A percentile compares a stretch with the other conserved stretches of the same genome.
Evolutionary conservation across 2,113 vertebrate species (phyloP).

Genomic region (Hypanus sabinus): DNA sequence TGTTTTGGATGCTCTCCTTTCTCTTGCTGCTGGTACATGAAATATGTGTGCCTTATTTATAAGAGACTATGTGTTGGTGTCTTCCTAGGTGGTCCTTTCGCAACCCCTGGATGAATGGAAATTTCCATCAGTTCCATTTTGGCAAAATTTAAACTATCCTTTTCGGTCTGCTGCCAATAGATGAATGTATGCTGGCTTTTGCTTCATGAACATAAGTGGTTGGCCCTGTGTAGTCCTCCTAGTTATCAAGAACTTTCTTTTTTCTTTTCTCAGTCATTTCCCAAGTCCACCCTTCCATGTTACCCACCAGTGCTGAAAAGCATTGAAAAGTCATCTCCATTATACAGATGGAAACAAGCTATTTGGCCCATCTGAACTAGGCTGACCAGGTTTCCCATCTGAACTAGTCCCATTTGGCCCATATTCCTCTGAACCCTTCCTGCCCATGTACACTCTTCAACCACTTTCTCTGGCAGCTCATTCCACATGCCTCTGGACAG

Average conservation of each 20-base stretch:
- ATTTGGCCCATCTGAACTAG: too few relatives aligned
- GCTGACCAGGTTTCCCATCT: too few relatives aligned
- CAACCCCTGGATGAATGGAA: not conserved
- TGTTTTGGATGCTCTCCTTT: too few relatives aligned
- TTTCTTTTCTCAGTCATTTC: not conserved
- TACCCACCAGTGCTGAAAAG: not conserved
- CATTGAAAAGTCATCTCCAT: too few relatives aligned
- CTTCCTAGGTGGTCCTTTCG: not conserved
- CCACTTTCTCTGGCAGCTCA: too few relatives aligned
- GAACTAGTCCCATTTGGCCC: too few relatives aligned
- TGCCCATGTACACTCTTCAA: too few relatives aligned
- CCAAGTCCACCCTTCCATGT: not conserved
- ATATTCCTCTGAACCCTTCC: too few relatives aligned
- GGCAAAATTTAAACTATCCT: not conserved
- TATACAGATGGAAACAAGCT: too few relatives aligned
- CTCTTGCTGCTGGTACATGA: too few relatives aligned
- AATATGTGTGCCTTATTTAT: too few relatives aligned
- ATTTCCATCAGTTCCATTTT: not conserved
- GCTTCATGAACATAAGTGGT: not conserved
- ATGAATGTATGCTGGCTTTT: not conserved
- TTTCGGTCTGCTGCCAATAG: not conserved
- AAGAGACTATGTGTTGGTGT: not conserved
- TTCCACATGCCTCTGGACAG: too few relatives aligned
- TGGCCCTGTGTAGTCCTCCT: not conserved
- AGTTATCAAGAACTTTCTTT: not conserved